phyloP scores from a whole-genome alignment of 2,888 invertebrate genomes.

The Protonemura montana region DNA sequence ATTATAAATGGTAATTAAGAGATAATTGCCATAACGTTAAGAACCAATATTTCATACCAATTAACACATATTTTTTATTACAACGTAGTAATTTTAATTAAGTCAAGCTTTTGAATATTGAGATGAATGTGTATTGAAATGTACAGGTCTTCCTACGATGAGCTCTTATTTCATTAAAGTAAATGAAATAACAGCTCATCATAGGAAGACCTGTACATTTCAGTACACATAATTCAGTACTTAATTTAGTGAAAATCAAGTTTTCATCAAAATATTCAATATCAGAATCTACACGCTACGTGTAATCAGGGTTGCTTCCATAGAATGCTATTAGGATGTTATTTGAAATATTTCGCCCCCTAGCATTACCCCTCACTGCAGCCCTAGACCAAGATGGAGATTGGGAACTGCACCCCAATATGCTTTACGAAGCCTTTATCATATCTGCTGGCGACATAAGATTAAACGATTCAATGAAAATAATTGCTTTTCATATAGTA shows the following conservation, averaged over 20 bases:
- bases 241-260: background rate
- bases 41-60: too few relatives aligned
- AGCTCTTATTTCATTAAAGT: too few relatives aligned
- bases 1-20: too few relatives aligned
- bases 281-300: background rate
- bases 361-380: background rate
- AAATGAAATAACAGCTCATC: too few relatives aligned
- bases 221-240: too few relatives aligned
- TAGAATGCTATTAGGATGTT: background rate
- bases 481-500: background rate
- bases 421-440: background rate
- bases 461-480: background rate
- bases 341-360: background rate
- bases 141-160: too few relatives aligned
- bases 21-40: too few relatives aligned
- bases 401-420: background rate
- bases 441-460: background rate
- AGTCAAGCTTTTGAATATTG: too few relatives aligned
- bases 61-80: too few relatives aligned
- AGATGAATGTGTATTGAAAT: too few relatives aligned
- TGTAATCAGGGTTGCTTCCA: background rate
- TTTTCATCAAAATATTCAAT: background rate
- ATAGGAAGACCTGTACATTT: too few relatives aligned
- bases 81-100: too few relatives aligned
- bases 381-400: background rate